Evolutionary conservation across 2,888 invertebrate genomes (phyloP), one percentile per base, ranked within the genome.

Genomic region (Masnerella sp.): DNA sequence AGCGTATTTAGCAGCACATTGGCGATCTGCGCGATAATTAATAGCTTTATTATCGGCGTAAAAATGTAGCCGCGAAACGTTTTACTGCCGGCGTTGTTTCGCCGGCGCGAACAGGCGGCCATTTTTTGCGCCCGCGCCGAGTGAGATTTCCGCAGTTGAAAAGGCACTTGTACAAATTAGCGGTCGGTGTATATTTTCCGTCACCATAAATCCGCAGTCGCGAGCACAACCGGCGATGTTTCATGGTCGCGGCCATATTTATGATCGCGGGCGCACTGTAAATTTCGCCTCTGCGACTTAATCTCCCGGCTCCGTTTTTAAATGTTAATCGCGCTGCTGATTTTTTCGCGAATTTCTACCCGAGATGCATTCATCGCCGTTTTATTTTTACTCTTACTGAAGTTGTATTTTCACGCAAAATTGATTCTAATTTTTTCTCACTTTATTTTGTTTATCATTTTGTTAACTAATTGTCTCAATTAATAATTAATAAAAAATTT

Each of bases 101-200:
- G 20, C 52, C 25, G 17, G 14, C 42, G 43, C 49, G 12, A 30
- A 9, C 8, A 14, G 25, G 15, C 17, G 32, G 18, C 9, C 59
- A 51, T 28, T 32, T 64, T 56, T 52, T 56, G 40, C 14, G 8
- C 30, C 51, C 14, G 25, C 56, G 32, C 8, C 42, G 67, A 67
- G 49, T 12, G 56, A 67, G 58, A 58, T 58, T 36, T 68, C 52
- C 32, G 59, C 51, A 30, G 68, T 52, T 47, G 52, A 68, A 68
- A 49, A 68, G 59, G 59, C 43, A 59, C 58, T 68, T 30, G 68
- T 45, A 52, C 68, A 68, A 68, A 68, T 68, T 68, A 59, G 59
- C 28, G 68, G 43, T 43, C 38, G 51, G 28, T 43, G 59, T 59
- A 59, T 52, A 68, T 68, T 68, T 59, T 52, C 58, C 52, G 58